A percentile compares a stretch with the other conserved stretches of the same genome.
These are phyloP conservation scores for Papilio protenor DNA, from an alignment of 2,888 invertebrate species.

Conservation along the genomic window DNA sequence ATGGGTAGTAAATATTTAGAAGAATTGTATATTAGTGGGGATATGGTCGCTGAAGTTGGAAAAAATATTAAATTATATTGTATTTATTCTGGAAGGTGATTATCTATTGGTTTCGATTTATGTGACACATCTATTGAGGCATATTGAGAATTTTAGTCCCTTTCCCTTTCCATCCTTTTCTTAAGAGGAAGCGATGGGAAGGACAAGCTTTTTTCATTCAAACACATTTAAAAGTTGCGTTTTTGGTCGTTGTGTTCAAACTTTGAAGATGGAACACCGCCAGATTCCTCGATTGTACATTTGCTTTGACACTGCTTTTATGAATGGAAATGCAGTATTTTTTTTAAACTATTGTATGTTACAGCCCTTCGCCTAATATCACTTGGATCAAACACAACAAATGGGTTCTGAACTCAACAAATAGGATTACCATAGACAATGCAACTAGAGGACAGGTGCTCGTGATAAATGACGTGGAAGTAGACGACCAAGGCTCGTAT, in stretches of 20 bases:
- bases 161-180: too few relatives aligned
- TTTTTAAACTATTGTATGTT: neutral
- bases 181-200: too few relatives aligned
- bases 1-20: constrained; percentile 58
- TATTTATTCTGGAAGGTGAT: constrained; percentile 72
- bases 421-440: constrained; percentile 69
- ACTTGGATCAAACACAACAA: constrained; percentile 71
- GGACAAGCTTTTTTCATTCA: too few relatives aligned
- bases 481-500: constrained; percentile 67
- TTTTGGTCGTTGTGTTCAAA: too few relatives aligned
- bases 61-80: constrained; percentile 68
- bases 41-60: constrained; percentile 57
- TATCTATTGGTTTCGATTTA: too few relatives aligned
- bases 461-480: constrained; percentile 63
- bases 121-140: too few relatives aligned
- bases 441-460: constrained; percentile 68
- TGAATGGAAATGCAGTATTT: too few relatives aligned
- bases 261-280: too few relatives aligned
- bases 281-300: too few relatives aligned
- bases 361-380: constrained; percentile 66
- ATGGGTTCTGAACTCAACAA: constrained; percentile 50
- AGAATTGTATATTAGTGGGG: constrained; percentile 64
- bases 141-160: too few relatives aligned
- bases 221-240: too few relatives aligned
- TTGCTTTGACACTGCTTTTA: too few relatives aligned